These are phyloP conservation scores for Karalla daura DNA, from an alignment of 2,797 vertebrate genomes.

Conservation along the genomic window DNA sequence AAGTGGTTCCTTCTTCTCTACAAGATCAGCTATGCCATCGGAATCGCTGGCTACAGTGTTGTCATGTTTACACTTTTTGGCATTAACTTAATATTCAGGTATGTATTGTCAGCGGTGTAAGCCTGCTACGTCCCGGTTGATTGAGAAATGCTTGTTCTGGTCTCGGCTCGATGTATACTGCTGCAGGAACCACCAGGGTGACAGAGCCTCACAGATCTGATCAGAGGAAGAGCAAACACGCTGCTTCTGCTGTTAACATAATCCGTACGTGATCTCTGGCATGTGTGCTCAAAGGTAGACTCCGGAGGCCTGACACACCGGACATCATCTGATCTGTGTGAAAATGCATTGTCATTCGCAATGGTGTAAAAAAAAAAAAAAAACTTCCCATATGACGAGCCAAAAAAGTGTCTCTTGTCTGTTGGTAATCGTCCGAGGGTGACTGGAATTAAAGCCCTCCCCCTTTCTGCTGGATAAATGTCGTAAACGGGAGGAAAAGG, in stretches of 20 bases:
- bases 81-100: conserved; percentile 97
- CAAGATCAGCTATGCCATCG: conserved; percentile 97
- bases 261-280: not conserved
- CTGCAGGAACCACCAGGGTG: not conserved
- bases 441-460: not conserved
- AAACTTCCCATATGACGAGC: conserved; percentile 9
- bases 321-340: not conserved
- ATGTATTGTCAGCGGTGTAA: conserved; percentile 70
- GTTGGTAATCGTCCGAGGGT: not conserved
- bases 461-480: not conserved
- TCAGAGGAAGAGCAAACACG: not conserved
- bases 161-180: too few species aligned
- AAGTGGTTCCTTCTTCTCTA: conserved; percentile 99
- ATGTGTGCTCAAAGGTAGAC: not conserved
- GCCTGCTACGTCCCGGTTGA: too few species aligned
- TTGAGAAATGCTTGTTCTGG: too few species aligned
- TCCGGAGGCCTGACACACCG: not conserved
- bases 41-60: conserved; percentile 94
- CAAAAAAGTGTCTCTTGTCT: not conserved
- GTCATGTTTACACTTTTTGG: conserved; percentile 99
- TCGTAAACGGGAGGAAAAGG: not conserved
- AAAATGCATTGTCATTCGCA: not conserved
- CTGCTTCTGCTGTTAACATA: not conserved
- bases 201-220: not conserved
- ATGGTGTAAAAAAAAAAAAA: too few species aligned